phyloP scores from a whole-genome alignment of 2,113 vertebrate genomes.

The Pangasianodon hypophthalmus region DNA sequence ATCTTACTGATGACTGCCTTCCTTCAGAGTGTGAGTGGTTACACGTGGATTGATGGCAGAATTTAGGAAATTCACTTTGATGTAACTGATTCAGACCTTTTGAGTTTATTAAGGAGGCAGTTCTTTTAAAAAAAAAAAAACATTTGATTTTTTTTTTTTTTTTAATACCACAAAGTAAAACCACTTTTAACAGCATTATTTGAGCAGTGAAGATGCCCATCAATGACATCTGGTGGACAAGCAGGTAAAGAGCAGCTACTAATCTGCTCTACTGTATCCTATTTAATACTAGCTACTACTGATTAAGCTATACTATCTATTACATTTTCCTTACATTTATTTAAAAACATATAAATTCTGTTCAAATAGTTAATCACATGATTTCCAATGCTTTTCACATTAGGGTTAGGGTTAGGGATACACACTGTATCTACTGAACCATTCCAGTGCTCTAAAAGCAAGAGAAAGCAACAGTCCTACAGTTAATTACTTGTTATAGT shows the following conservation, averaged over 20 bases:
- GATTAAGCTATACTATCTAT: background rate
- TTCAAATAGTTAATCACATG: background rate
- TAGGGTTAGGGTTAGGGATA: too few species aligned
- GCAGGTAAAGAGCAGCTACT: background rate
- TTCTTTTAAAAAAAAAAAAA: too few species aligned
- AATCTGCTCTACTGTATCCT: background rate
- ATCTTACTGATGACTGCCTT: background rate
- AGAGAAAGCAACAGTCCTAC: too few species aligned
- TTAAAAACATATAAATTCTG: background rate
- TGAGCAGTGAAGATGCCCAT: background rate
- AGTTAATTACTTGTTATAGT: too few species aligned
- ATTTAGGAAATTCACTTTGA: background rate
- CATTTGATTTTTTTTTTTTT: too few species aligned
- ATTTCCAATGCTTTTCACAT: too few species aligned
- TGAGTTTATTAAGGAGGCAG: background rate
- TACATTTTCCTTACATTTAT: background rate
- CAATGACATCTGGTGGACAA: conserved; percentile 11
- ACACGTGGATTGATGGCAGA: background rate
- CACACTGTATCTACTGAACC: too few species aligned
- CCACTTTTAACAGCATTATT: background rate
- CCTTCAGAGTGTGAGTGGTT: background rate
- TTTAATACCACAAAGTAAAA: too few species aligned
- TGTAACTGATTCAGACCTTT: background rate
- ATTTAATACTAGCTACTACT: background rate
- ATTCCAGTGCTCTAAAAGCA: too few species aligned